Evolutionary conservation across 2,113 vertebrate species (phyloP).

Genomic region (Caretta caretta): DNA sequence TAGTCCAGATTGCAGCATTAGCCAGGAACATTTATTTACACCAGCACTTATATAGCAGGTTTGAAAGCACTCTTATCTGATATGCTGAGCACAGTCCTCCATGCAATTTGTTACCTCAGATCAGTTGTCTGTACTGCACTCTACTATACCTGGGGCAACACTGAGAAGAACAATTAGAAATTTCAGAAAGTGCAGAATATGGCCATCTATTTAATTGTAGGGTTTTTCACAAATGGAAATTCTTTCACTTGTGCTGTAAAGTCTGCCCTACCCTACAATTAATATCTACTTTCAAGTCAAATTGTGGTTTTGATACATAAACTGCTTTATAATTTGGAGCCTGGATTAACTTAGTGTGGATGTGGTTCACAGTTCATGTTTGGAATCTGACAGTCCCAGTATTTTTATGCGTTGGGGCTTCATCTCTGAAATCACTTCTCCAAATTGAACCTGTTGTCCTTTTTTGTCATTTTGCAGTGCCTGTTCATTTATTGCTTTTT

Average conservation of each 20-base stretch:
- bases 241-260: background rate
- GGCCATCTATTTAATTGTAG: background rate
- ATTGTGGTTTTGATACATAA: background rate
- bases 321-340: background rate
- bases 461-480: background rate
- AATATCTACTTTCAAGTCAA: background rate
- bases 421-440: background rate
- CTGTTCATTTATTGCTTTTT: background rate
- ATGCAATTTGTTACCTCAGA: background rate
- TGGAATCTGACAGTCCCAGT: background rate
- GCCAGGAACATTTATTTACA: background rate
- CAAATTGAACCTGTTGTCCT: background rate
- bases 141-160: background rate
- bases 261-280: background rate
- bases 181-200: background rate
- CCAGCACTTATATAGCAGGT: background rate
- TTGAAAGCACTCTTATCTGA: background rate
- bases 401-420: background rate
- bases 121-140: background rate
- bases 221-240: fast-evolving
- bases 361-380: background rate
- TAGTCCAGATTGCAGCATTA: background rate
- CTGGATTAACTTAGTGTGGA: background rate
- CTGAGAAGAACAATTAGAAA: fast-evolving
- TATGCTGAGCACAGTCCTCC: background rate